Evolutionary conservation across 2,113 vertebrate genomes (phyloP), one percentile per base, ranked within the genome.

Genomic region (Lonchura striata): DNA sequence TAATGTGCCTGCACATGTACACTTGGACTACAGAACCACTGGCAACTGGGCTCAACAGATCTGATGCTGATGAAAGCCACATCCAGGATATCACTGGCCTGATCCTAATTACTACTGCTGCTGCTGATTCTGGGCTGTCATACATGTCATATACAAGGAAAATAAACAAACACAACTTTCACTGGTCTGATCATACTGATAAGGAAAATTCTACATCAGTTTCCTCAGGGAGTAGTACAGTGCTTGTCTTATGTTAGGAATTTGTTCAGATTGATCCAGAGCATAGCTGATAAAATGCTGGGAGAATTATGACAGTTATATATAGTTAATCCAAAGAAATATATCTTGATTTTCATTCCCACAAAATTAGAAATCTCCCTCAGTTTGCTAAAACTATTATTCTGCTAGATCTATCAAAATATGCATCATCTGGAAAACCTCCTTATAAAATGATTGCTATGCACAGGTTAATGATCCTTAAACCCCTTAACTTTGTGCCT

Each of bases 291-390:
- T 50, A 89, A 92, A 95, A 85, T 33, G 21, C 16, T 46, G 21
- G 60, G n/a, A 89, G 70, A 87, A 83, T 79, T 82, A 68, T 27
- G 79, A 50, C 25, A 16, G 22, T 82, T 53, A 60, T 13, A 53
- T n/a, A 72, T 28, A 82, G 35, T 72, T 85, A 82, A 82, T 79
- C 30, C 21, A 77, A 57, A 91, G 21, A 87, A 85, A 84, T 70
- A 79, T 7, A 23, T 89, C 92, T 79, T 87, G 61, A 89, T 95
- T 94, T 96, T 92, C n/a, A 74, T 90, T 92, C 30, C 61, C 15
- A 75, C 27, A 79, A 82, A 85, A 89, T 85, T 72, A 91, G 78
- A 85, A 89, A 72, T 65, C 23, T 69, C 41, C 37, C 44, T 94
- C 59, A 41, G 37, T 91, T 89, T 91, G 28, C 53, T 89, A 59